Evolutionary conservation across 1,140 invertebrate species (phyloP), one percentile per base, ranked within the genome.

Genomic region (Diachasma alloeum): DNA sequence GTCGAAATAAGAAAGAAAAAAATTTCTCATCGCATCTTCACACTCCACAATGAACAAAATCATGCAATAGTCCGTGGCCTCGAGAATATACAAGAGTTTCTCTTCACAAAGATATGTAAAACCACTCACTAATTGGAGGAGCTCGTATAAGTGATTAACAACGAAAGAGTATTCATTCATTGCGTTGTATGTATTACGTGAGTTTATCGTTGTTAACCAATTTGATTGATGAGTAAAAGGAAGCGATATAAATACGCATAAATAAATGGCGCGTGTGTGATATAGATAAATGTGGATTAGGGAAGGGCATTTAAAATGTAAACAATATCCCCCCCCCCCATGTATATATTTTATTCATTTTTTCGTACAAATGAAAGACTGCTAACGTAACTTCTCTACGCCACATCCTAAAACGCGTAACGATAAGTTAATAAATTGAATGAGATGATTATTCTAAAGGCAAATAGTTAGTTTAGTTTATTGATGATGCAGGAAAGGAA

Each of bases 281-380:
- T 74, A 74, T 75, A 74, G 11, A 63, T 63, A 5, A 4, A 71
- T 78, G 72, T 63, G 72, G 72, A 74, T 74, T 75, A 78, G 66
- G 48, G 66, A 70, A 59, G 56, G 69, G 44, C 36, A 70, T 37
- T 31, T 46, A 46, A 48, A 24, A 44, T 24, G 26, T 53, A 31
- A 72, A 70, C 70, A 67, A 31, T 31, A 31, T 2, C 31, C 31
- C 31, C 31, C 31, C 6, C 67, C 48, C 70, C 53, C 56, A 63
- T 72, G 69, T 74, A 78, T 75, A 78, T 75, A 75, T 67, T 67
- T 67, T 75, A 78, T 68, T 44, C 46, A 73, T 74, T 77, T 77
- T 63, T 36, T 69, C 72, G 13, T 68, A 78, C 56, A 70, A 78
- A 74, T 68, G 72, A 78, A 78, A 72, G 77, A 78, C 77, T 78